Evolutionary conservation across 2,888 invertebrate species (phyloP).

Genomic region (Lepetodrilus schrolli): DNA sequence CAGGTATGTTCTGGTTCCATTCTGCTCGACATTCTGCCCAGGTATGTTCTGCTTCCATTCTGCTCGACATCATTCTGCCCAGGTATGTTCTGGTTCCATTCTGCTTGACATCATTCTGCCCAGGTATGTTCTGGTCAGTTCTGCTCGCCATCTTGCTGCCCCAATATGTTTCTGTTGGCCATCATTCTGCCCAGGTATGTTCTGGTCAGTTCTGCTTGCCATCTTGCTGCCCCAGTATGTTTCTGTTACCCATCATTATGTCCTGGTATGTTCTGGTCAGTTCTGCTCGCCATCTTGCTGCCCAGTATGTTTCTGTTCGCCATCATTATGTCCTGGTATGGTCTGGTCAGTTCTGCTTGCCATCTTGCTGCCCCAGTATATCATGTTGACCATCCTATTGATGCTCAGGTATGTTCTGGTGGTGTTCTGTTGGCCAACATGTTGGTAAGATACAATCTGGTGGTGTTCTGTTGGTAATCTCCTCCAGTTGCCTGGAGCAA

Average conservation of each 20-base stretch:
- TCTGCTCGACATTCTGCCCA: not conserved
- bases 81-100: conserved; percentile 78
- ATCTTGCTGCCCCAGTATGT: not conserved
- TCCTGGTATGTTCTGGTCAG: conserved; percentile 80
- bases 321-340: conserved; percentile 77
- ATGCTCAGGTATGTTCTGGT: not conserved
- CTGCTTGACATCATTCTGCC: conserved; percentile 74
- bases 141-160: not conserved
- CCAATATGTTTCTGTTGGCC: not conserved
- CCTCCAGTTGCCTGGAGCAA: too few relatives aligned
- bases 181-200: conserved; percentile 81
- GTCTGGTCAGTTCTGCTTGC: not conserved
- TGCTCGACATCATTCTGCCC: conserved; percentile 76
- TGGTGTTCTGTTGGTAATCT: too few relatives aligned
- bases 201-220: conserved; percentile 47
- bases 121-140: not conserved
- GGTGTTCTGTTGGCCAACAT: not conserved
- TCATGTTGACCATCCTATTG: not conserved
- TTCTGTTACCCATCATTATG: conserved; percentile 65
- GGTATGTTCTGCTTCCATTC: not conserved
- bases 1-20: conserved; percentile 78
- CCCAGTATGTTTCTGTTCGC: not conserved
- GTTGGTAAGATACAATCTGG: too few relatives aligned
- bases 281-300: conserved; percentile 74
- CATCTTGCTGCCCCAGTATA: conserved; percentile 72